A percentile compares a stretch with the other conserved stretches of the same genome.
Evolutionary conservation across 2,797 vertebrate species (phyloP).

Genomic region (Mormyrops attenuatus): DNA sequence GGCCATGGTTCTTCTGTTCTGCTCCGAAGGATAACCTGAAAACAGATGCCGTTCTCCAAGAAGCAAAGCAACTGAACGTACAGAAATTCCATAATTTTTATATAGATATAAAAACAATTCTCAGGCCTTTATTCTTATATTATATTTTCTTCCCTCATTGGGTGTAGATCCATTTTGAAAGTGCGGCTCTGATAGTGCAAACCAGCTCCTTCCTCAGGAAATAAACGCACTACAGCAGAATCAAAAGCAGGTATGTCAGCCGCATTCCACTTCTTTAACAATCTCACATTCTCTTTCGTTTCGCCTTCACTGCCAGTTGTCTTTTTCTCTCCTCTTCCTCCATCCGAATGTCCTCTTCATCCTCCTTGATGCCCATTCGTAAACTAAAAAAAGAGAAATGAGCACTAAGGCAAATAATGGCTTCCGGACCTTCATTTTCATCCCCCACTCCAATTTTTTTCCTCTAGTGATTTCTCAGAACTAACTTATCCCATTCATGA

Average conservation of each 20-base stretch:
- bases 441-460: constrained; percentile 35
- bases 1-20: constrained; percentile 22
- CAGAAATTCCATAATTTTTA: constrained; percentile 28
- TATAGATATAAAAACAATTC: constrained; percentile 33
- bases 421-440: background rate
- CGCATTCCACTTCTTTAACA: background rate
- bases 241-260: constrained; percentile 17
- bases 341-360: constrained; percentile 53
- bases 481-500: constrained; percentile 75
- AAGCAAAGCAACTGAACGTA: constrained; percentile 38
- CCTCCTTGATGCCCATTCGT: constrained; percentile 56
- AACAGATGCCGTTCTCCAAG: constrained; percentile 41
- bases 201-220: constrained; percentile 42
- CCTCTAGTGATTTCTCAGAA: constrained; percentile 54
- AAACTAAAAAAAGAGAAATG: constrained; percentile 45
- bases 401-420: constrained; percentile 18
- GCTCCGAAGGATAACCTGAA: constrained; percentile 42
- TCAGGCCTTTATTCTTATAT: constrained; percentile 32
- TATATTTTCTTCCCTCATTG: constrained; percentile 30
- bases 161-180: constrained; percentile 31
- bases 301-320: constrained; percentile 37
- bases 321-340: constrained; percentile 56
- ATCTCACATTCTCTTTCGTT: constrained; percentile 33
- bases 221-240: constrained; percentile 50
- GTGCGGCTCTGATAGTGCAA: constrained; percentile 41